A percentile compares a stretch with the other conserved stretches of the same genome.
These are phyloP conservation scores for Hyalella azteca DNA, from an alignment of 2,888 invertebrate species.

Conservation along the genomic window DNA sequence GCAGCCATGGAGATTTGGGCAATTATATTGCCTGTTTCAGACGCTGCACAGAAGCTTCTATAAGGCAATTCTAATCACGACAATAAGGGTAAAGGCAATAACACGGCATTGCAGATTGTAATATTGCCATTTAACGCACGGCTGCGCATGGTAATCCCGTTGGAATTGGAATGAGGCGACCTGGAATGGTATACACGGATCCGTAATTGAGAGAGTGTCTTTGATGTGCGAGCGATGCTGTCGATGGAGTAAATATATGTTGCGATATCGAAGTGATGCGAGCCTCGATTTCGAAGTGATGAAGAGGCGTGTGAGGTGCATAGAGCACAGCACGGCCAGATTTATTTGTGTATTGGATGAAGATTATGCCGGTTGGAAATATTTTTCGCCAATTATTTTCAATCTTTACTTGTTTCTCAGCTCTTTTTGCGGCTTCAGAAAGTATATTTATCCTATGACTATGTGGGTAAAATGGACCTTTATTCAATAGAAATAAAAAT, in stretches of 20 bases:
- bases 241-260: background rate
- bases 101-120: slow-evolving; percentile 27
- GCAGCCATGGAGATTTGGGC: background rate
- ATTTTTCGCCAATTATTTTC: no score
- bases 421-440: no score
- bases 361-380: no score
- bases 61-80: slow-evolving; percentile 15
- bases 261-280: background rate
- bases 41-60: background rate
- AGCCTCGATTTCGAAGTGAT: no score
- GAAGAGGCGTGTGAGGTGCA: no score
- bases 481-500: no score
- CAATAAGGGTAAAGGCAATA: slow-evolving; percentile 30
- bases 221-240: slow-evolving; percentile 3
- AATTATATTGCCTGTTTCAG: slow-evolving; percentile 1
- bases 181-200: slow-evolving; percentile 20
- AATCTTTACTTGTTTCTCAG: no score
- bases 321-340: no score
- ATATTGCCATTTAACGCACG: slow-evolving; percentile 36
- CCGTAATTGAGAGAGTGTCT: slow-evolving; percentile 8
- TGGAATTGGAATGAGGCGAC: slow-evolving; percentile 34
- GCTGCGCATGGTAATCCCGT: slow-evolving; percentile 9
- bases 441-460: no score
- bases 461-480: no score
- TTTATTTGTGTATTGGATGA: no score